Conservation (phyloP, 2,888 invertebrate genomes). For the Drosophila vallismaia region DNA sequence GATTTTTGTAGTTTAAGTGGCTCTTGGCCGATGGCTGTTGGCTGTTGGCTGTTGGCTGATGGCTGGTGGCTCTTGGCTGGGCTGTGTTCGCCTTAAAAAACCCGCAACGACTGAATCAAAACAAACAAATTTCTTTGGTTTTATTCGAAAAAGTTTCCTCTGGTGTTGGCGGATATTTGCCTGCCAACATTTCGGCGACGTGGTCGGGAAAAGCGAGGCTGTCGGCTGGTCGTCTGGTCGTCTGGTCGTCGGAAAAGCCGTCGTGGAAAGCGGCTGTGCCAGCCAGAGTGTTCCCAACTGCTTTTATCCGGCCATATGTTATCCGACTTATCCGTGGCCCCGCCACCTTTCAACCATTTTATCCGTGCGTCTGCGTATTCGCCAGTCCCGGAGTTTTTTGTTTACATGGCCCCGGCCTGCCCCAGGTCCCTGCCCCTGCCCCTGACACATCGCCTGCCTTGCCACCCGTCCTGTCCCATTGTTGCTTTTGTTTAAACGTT, state of each 20-base stretch:
- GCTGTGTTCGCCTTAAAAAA: slow-evolving; percentile 71
- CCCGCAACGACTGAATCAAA: slow-evolving; percentile 82
- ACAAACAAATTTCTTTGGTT: slow-evolving; percentile 78
- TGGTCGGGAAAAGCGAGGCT: slow-evolving; percentile 12
- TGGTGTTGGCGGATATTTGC: slow-evolving; percentile 31
- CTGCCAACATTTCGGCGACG: slow-evolving; percentile 7
- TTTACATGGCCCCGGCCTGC: slow-evolving; percentile 62
- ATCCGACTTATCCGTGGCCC: slow-evolving; percentile 61
- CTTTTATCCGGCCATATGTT: slow-evolving; percentile 50
- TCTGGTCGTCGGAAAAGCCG: slow-evolving; percentile 11
- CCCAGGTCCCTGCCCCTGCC: slow-evolving; percentile 12
- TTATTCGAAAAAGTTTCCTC: slow-evolving; percentile 69
- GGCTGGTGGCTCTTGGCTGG: slow-evolving; percentile 31
- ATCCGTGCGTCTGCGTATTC: slow-evolving; percentile 67
- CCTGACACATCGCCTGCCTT: not conserved
- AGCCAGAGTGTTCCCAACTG: slow-evolving; percentile 60
- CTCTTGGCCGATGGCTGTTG: too few species aligned
- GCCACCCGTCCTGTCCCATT: slow-evolving; percentile 9
- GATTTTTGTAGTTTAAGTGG: not conserved
- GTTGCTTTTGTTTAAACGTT: slow-evolving; percentile 44
- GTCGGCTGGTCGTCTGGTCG: not conserved
- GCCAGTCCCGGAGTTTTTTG: slow-evolving; percentile 32
- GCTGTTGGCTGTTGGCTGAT: too few species aligned
- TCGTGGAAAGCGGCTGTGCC: slow-evolving; percentile 10
- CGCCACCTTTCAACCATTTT: slow-evolving; percentile 24